These are phyloP conservation scores for Furnarius figulus DNA, from an alignment of 2,113 vertebrate species.

Conservation along the genomic window DNA sequence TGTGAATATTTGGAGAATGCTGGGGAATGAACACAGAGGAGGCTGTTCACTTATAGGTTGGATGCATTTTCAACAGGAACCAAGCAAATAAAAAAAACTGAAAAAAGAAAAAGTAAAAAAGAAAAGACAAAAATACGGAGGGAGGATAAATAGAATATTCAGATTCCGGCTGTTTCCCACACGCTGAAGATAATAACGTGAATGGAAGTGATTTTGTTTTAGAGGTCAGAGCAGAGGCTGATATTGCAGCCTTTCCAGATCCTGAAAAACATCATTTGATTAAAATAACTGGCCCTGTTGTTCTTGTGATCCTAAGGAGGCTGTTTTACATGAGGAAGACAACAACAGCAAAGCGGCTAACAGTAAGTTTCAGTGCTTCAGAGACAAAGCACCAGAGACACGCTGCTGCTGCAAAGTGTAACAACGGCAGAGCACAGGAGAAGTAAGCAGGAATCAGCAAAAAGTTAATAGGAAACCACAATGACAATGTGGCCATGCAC, in stretches of 20 bases:
- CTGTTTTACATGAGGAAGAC: constrained; percentile 20
- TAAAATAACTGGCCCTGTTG: constrained; percentile 37
- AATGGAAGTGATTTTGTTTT: constrained; percentile 74
- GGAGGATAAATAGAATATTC: constrained; percentile 62
- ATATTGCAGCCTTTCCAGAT: constrained; percentile 63
- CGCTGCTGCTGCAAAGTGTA: constrained; percentile 27
- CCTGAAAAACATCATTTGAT: constrained; percentile 64
- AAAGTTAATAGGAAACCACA: not conserved
- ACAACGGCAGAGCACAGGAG: not conserved
- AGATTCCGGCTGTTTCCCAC: constrained; percentile 81
- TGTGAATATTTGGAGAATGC: constrained; percentile 95
- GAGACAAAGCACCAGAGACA: constrained; percentile 33
- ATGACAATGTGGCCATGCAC: not conserved
- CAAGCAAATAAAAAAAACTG: constrained; percentile 28
- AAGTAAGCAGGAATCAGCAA: constrained; percentile 32
- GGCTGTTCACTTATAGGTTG: constrained; percentile 71
- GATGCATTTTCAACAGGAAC: constrained; percentile 64
- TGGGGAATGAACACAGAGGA: constrained; percentile 77
- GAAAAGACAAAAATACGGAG: constrained; percentile 13
- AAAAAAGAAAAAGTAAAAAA: constrained; percentile 13
- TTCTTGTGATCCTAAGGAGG: constrained; percentile 59
- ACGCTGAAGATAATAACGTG: constrained; percentile 72
- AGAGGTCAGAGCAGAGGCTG: constrained; percentile 65
- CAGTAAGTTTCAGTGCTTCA: constrained; percentile 10
- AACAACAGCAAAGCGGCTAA: not conserved